These are phyloP conservation scores for Acrobasis repandana DNA, from an alignment of 2,888 invertebrate species.

Conservation along the genomic window DNA sequence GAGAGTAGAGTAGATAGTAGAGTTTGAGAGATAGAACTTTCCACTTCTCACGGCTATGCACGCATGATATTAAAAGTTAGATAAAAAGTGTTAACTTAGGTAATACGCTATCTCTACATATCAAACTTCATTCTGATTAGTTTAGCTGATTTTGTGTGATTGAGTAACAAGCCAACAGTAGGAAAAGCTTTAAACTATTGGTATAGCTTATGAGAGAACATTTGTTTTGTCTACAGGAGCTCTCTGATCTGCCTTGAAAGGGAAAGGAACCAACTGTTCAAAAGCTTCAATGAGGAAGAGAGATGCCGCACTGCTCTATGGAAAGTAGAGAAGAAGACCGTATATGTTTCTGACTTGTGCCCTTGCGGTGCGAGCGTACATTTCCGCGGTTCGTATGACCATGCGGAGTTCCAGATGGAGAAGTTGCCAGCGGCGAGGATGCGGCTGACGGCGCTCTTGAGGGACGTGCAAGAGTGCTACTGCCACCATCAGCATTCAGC, in stretches of 20 bases:
- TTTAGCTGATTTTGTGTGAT: too few relatives aligned
- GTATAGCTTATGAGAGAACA: too few relatives aligned
- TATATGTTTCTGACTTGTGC: slow-evolving; percentile 50
- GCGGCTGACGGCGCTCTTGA: slow-evolving; percentile 56
- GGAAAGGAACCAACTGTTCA: slow-evolving; percentile 51
- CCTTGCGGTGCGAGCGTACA: slow-evolving; percentile 52
- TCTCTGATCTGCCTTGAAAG: slow-evolving; percentile 66
- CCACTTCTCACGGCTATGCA: too few relatives aligned
- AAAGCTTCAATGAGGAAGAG: slow-evolving; percentile 57
- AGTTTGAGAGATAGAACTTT: too few relatives aligned
- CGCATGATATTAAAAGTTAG: too few relatives aligned
- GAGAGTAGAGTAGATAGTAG: too few relatives aligned
- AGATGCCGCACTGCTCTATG: slow-evolving; percentile 54
- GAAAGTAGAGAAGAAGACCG: slow-evolving; percentile 56
- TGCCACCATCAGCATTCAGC: slow-evolving; percentile 70
- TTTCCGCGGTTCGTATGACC: slow-evolving; percentile 52
- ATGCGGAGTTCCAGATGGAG: slow-evolving; percentile 58
- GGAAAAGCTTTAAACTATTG: too few relatives aligned
- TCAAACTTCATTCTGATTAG: too few relatives aligned
- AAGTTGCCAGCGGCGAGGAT: slow-evolving; percentile 60
- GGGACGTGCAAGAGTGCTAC: slow-evolving; percentile 67
- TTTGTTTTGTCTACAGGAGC: slow-evolving; percentile 48
- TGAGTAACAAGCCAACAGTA: neutral
- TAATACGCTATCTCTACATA: too few relatives aligned
- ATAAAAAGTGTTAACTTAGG: too few relatives aligned